Percentiles rank a stretch among this genome's conserved stretches.
These are phyloP conservation scores for Globia sparganii DNA, from an alignment of 2,888 invertebrate genomes.

Conservation along the genomic window DNA sequence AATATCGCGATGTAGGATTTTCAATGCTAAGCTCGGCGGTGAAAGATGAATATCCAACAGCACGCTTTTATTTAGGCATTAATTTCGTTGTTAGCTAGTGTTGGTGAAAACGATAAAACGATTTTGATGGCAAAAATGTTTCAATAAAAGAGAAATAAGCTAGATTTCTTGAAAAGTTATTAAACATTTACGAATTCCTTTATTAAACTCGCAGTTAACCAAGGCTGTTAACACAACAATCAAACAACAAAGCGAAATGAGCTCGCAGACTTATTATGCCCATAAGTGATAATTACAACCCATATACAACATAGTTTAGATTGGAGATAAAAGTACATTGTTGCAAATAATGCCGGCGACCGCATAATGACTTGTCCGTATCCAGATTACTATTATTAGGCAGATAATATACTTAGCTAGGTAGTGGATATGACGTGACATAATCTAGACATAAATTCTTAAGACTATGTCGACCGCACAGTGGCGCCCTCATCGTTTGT, in stretches of 20 bases:
- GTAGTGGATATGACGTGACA: conserved; percentile 4
- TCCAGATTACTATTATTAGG: conserved; percentile 56
- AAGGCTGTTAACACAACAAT: conserved; percentile 11
- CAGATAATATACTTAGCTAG: conserved; percentile 21
- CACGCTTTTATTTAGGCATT: background rate
- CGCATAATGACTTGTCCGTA: conserved; percentile 23
- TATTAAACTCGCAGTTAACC: background rate
- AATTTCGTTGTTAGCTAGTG: background rate
- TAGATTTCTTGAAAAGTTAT: background rate
- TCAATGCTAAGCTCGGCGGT: no score
- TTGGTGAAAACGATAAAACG: no score
- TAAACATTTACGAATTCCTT: background rate
- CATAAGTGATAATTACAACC: conserved; percentile 48
- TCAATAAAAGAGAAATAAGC: background rate
- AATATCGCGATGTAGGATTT: background rate
- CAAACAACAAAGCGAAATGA: conserved; percentile 31
- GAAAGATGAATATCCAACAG: background rate
- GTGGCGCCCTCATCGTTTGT: no score
- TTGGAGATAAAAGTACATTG: conserved; percentile 46
- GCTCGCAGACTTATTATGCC: conserved; percentile 18
- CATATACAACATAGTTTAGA: conserved; percentile 44
- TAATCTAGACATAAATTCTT: conserved; percentile 10
- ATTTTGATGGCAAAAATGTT: no score
- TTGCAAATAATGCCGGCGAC: conserved; percentile 24
- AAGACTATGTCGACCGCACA: no score